Evolutionary conservation across 2,888 invertebrate genomes (phyloP), one percentile per base, ranked within the genome.

Genomic region (Apodemia mormo): DNA sequence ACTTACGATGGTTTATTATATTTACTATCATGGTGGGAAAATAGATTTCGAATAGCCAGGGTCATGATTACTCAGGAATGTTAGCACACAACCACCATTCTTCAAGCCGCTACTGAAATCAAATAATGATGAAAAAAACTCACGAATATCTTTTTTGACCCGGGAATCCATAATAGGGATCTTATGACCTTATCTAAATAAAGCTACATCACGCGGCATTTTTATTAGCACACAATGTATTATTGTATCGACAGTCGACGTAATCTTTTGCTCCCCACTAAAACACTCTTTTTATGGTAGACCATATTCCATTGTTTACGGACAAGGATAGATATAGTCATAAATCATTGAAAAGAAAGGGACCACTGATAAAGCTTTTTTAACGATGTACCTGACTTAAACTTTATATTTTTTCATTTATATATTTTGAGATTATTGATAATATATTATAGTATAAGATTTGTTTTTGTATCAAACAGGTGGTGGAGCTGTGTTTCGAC

Each of bases 251-350:
- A 87, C 85, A 86, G 80, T 78, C 80, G 75, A 79, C 81, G 75
- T 71, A 77, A 78, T 76, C 70, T 75, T 76, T 76, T 77, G 80
- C 80, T 76, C 88, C 84, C 85, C 75, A 33, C 73, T 69, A 71
- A 77, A 81, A 84, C 86, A 78, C 84, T 88, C 86, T 88, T 90
- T 90, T 91, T 88, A 82, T 84, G 83, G 83, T 85, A 86, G 86
- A 85, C 85, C 88, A 88, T 88, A 86, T 85, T 79, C 86, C 89
- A 92, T 93, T 93, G 92, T 93, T 92, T 90, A 87, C 84, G 80
- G 86, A 92, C 78, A 87, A 83, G 84, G 92, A 91, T 80, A 82
- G 86, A 80, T 77, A 78, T 77, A 79, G 75, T 71, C 69, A 74
- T 76, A 70, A 70, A 65, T 69, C 58, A 61, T 74, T 83, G 72